These are phyloP conservation scores for Cervus canadensis DNA, from an alignment of 2,113 vertebrate genomes.

Conservation along the genomic window DNA sequence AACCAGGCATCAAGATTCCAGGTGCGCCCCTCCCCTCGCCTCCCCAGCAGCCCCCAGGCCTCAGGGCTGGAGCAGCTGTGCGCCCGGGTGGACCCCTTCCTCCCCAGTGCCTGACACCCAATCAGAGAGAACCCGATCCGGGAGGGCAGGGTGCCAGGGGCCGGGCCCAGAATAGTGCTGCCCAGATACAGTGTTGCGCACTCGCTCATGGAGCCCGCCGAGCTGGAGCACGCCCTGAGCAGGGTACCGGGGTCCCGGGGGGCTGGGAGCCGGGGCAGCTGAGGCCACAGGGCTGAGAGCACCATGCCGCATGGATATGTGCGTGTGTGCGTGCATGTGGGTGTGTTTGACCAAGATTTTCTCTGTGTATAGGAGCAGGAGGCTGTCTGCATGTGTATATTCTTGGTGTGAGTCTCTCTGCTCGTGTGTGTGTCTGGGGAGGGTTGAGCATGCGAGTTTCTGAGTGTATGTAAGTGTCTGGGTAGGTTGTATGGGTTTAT, in stretches of 20 bases:
- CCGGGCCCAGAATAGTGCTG: constrained; percentile 66
- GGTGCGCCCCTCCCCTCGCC: background rate
- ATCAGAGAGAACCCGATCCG: constrained; percentile 59
- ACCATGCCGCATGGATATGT: background rate
- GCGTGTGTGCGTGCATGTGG: background rate
- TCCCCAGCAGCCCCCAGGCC: background rate
- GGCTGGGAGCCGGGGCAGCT: background rate
- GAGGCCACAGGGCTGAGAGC: background rate
- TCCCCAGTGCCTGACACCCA: constrained; percentile 20
- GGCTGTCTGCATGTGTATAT: background rate
- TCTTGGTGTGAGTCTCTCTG: background rate
- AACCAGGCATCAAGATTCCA: background rate
- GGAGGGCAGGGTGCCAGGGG: constrained; percentile 3
- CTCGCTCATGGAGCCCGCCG: constrained; percentile 11
- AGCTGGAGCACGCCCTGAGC: background rate
- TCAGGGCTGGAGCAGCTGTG: background rate
- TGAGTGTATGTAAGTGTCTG: background rate
- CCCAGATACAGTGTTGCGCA: background rate
- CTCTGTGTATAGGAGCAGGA: background rate
- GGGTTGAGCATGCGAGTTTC: background rate
- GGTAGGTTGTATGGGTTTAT: background rate
- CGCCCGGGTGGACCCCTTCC: background rate
- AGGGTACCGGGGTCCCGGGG: constrained; percentile 39
- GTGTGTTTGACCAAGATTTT: background rate
- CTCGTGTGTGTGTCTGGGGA: background rate